Evolutionary conservation across 2,113 vertebrate species (phyloP).

Genomic region (Percopsis transmontana): DNA sequence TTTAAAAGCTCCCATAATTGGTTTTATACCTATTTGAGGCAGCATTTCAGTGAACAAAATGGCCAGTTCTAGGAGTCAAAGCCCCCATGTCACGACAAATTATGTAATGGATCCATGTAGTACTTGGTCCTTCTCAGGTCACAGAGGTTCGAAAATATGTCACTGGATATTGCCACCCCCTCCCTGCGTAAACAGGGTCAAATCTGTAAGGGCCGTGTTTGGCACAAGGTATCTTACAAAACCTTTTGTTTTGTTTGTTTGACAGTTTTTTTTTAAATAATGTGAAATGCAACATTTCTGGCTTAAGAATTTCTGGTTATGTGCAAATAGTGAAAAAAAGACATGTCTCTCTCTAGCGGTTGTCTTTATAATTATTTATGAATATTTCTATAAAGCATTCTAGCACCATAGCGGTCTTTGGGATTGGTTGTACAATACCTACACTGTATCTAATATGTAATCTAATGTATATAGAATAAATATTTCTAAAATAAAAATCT

Average conservation of each 20-base stretch:
- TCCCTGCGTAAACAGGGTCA: slow-evolving; percentile 51
- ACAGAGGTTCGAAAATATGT: slow-evolving; percentile 52
- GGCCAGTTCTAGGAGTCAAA: neutral
- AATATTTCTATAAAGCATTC: neutral
- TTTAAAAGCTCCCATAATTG: neutral
- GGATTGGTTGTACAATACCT: no score
- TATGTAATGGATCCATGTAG: slow-evolving; percentile 54
- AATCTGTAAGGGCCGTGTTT: slow-evolving; percentile 34
- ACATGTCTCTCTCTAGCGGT: neutral
- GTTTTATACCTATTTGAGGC: slow-evolving; percentile 47
- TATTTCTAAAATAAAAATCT: no score
- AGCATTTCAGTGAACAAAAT: slow-evolving; percentile 38
- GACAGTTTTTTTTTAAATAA: slow-evolving; percentile 28
- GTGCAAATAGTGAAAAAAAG: neutral
- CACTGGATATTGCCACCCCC: slow-evolving; percentile 47
- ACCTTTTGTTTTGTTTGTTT: slow-evolving; percentile 32
- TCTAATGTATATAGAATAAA: no score
- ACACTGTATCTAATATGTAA: no score
- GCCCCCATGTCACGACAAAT: slow-evolving; percentile 45
- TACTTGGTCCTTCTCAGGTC: slow-evolving; percentile 52
- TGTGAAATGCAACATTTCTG: slow-evolving; percentile 1
- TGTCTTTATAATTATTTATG: neutral
- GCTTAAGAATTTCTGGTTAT: neutral
- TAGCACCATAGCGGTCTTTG: no score
- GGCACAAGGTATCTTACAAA: slow-evolving; percentile 33